Percentiles rank a stretch among this genome's conserved stretches.
Evolutionary conservation across 1,140 invertebrate genomes (phyloP).

Genomic region (Melanaphis sacchari): DNA sequence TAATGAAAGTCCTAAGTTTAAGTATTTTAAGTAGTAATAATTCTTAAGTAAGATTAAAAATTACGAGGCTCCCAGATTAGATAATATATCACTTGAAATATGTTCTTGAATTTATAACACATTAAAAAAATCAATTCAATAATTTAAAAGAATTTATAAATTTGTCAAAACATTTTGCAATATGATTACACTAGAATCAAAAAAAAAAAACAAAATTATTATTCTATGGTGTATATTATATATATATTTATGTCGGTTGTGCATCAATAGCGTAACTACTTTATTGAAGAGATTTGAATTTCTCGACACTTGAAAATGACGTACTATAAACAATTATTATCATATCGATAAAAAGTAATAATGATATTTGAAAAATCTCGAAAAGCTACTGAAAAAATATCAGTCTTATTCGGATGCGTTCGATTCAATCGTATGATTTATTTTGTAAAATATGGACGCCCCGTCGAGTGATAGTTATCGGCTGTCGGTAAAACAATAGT

Average conservation of each 20-base stretch:
- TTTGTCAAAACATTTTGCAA: no score
- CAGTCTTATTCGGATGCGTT: background rate
- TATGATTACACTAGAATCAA: no score
- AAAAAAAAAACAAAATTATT: no score
- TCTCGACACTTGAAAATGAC: background rate
- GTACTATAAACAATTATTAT: background rate
- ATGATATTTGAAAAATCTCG: background rate
- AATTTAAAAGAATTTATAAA: background rate
- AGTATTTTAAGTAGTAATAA: no score
- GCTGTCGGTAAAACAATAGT: background rate
- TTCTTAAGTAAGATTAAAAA: background rate
- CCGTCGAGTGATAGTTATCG: background rate
- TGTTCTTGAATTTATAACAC: background rate
- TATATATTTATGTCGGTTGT: background rate
- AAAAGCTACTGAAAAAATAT: background rate
- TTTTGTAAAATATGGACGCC: background rate
- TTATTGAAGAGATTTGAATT: background rate
- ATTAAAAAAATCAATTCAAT: background rate
- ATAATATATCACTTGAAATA: background rate
- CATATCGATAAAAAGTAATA: background rate
- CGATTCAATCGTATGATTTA: background rate
- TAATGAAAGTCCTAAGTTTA: no score
- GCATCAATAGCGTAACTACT: background rate
- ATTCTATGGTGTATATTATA: no score
- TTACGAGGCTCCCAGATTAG: background rate